Conservation (phyloP, 2,797 vertebrate species). For the Argentina silus region DNA sequence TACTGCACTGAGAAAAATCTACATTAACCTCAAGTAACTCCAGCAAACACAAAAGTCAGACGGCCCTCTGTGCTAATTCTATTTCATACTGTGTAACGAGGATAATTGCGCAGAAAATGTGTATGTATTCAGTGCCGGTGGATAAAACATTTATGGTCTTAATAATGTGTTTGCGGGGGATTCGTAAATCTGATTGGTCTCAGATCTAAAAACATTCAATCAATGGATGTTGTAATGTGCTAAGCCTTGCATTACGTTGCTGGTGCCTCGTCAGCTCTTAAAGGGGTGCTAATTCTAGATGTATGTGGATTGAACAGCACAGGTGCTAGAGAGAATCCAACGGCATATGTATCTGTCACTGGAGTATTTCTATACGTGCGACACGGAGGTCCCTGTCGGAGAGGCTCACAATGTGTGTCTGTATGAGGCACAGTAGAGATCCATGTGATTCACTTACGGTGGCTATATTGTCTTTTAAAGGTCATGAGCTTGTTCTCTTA, state of each 20-base stretch:
- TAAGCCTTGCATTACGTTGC: conserved; percentile 18
- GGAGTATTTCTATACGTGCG: too few relatives aligned
- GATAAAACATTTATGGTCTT: conserved; percentile 48
- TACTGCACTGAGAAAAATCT: conserved; percentile 6
- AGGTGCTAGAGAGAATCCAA: too few relatives aligned
- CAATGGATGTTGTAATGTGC: conserved; percentile 33
- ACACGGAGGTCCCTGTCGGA: too few relatives aligned
- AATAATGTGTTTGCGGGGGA: conserved; percentile 53
- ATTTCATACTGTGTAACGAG: conserved; percentile 61
- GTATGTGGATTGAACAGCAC: conserved; percentile 8
- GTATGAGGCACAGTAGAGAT: conserved; percentile 1
- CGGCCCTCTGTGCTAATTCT: conserved; percentile 53
- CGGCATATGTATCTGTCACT: too few relatives aligned
- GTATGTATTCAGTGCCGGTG: conserved; percentile 42
- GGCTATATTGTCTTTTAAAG: conserved; percentile 50
- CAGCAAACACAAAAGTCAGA: conserved; percentile 47
- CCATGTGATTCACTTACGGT: conserved; percentile 28
- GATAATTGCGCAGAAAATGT: conserved; percentile 63
- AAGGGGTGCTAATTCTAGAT: conserved; percentile 11
- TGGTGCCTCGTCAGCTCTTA: conserved; percentile 18
- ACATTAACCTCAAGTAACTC: conserved; percentile 48
- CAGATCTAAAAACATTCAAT: conserved; percentile 52
- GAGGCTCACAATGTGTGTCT: neutral
- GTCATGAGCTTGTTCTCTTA: conserved; percentile 54
- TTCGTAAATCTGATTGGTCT: conserved; percentile 67